phyloP scores from a whole-genome alignment of 2,113 vertebrate genomes.

The Lophius piscatorius region DNA sequence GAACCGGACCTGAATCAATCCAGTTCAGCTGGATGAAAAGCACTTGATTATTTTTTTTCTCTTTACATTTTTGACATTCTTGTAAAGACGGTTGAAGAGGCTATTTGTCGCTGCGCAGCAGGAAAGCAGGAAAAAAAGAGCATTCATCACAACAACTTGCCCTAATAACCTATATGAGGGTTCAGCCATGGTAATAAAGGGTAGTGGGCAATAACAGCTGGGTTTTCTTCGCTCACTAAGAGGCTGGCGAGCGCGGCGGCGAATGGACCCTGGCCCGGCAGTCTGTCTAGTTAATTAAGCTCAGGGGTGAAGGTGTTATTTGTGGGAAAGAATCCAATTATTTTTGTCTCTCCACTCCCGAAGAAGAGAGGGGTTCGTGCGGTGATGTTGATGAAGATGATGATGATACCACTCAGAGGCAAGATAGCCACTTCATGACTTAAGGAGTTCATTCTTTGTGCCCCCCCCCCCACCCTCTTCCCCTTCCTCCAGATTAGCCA shows the following conservation, averaged over 20 bases:
- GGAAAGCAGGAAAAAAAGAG: conserved; percentile 57
- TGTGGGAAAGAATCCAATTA: conserved; percentile 89
- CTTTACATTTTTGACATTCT: no score
- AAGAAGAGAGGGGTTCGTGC: conserved; percentile 68
- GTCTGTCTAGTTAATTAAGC: conserved; percentile 85
- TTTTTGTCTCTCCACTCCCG: conserved; percentile 75
- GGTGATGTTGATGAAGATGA: conserved; percentile 65
- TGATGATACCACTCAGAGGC: conserved; percentile 77
- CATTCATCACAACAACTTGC: conserved; percentile 55
- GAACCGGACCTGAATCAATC: no score
- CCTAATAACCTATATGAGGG: conserved; percentile 74
- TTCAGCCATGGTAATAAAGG: conserved; percentile 72
- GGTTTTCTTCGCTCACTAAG: conserved; percentile 67
- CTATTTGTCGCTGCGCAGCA: no score
- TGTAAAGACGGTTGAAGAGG: no score
- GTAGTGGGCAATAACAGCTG: conserved; percentile 76
- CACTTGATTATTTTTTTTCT: no score
- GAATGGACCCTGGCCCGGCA: conserved; percentile 69
- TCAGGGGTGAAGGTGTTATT: conserved; percentile 85
- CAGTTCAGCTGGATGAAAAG: no score
- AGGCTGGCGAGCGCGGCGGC: conserved; percentile 53
- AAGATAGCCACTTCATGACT: conserved; percentile 81
- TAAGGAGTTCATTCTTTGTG: conserved; percentile 72
- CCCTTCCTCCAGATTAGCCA: conserved; percentile 57
- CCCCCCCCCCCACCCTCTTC: conserved; percentile 10